These are phyloP conservation scores for Hydractinia echinata DNA, from an alignment of 30 jellyfish, hydroid and myxozoan genomes.

Conservation along the genomic window DNA sequence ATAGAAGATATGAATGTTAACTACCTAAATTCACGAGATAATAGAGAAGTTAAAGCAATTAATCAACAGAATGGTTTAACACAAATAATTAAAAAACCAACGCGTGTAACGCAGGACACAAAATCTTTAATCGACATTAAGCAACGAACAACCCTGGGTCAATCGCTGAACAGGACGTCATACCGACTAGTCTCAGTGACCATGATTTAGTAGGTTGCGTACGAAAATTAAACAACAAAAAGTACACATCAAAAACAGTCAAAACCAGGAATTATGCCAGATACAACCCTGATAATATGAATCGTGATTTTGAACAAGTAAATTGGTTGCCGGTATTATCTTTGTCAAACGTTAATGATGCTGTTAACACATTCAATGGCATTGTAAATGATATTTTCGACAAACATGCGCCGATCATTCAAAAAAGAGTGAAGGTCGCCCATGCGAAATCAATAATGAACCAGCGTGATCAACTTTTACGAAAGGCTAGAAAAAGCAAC, in stretches of 20 bases:
- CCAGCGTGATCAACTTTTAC: slow-evolving; percentile 19
- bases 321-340: slow-evolving; percentile 27
- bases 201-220: slow-evolving; percentile 21
- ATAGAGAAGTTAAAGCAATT: background rate
- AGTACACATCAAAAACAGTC: slow-evolving; percentile 3
- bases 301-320: slow-evolving; percentile 5
- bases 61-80: background rate
- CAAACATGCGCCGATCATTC: background rate
- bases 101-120: slow-evolving; percentile 31
- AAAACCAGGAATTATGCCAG: background rate
- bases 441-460: slow-evolving; percentile 15
- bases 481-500: slow-evolving; percentile 5
- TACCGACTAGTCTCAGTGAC: slow-evolving; percentile 14
- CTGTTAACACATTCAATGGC: background rate
- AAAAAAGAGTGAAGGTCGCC: background rate
- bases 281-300: slow-evolving; percentile 19
- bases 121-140: slow-evolving; percentile 8
- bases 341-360: background rate
- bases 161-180: background rate
- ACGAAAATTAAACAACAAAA: background rate
- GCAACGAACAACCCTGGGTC: slow-evolving; percentile 10
- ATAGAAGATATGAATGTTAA: slow-evolving; percentile 1
- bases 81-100: slow-evolving; percentile 12
- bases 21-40: background rate
- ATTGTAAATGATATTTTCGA: background rate